A percentile compares a stretch with the other conserved stretches of the same genome.
Evolutionary conservation across 2,113 vertebrate species (phyloP).

Genomic region (Aramus guarauna): DNA sequence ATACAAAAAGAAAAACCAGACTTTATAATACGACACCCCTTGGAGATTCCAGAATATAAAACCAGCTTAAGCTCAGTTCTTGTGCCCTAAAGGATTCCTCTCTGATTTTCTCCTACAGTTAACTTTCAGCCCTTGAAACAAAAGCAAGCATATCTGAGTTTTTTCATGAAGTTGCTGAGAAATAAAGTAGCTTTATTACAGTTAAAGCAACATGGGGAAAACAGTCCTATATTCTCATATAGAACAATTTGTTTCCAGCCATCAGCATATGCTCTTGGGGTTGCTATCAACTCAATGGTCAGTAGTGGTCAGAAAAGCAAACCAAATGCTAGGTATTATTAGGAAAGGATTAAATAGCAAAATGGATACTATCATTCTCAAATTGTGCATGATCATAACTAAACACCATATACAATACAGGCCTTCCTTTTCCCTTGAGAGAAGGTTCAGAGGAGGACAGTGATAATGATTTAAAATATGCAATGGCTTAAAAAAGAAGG

Average conservation of each 20-base stretch:
- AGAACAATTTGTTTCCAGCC: neutral
- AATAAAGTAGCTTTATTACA: neutral
- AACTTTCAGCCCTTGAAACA: slow-evolving; percentile 28
- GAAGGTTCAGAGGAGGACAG: neutral
- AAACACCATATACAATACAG: neutral
- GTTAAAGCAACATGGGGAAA: neutral
- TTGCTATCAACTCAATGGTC: neutral
- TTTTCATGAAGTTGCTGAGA: neutral
- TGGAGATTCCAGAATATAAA: neutral
- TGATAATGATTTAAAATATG: neutral
- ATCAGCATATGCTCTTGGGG: neutral
- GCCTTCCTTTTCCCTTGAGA: neutral
- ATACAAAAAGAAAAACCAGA: neutral
- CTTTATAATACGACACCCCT: neutral
- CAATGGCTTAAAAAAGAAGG: neutral
- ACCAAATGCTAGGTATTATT: neutral
- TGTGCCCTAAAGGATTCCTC: neutral
- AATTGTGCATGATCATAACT: neutral
- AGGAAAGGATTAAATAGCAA: neutral
- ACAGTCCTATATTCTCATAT: neutral
- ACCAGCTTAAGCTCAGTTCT: neutral
- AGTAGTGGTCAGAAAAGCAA: neutral
- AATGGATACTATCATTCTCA: neutral
- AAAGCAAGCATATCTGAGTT: neutral
- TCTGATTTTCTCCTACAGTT: slow-evolving; percentile 44